phyloP scores from a whole-genome alignment of 1,140 invertebrate species.

The Triops cancriformis region DNA sequence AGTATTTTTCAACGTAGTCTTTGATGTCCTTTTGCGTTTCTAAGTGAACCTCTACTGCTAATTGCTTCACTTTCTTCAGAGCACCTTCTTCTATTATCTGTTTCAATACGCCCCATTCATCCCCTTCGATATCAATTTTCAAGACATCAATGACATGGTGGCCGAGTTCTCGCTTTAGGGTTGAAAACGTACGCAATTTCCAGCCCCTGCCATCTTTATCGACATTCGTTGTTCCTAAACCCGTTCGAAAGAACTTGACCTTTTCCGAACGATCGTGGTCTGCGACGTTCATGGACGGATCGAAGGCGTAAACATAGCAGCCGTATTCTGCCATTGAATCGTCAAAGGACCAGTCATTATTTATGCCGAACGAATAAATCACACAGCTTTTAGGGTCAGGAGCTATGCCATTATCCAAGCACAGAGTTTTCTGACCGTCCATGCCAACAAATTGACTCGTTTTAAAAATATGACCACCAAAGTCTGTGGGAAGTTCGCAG shows the following conservation, averaged over 20 bases:
- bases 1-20: neutral
- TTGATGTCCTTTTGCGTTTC: neutral
- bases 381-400: constrained; percentile 26
- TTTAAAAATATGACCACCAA: neutral
- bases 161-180: neutral
- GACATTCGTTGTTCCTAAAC: neutral
- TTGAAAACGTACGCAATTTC: constrained; percentile 4
- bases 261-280: neutral
- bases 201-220: neutral
- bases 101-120: neutral
- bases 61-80: constrained; percentile 23
- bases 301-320: constrained; percentile 34
- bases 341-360: constrained; percentile 35
- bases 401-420: constrained; percentile 27
- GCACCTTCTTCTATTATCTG: constrained; percentile 1
- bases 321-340: constrained; percentile 31
- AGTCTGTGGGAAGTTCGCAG: constrained; percentile 11
- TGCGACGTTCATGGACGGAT: constrained; percentile 30
- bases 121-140: constrained; percentile 20
- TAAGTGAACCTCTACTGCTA: constrained; percentile 21
- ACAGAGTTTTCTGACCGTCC: constrained; percentile 29
- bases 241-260: neutral
- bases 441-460: neutral
- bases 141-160: constrained; percentile 20
- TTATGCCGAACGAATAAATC: constrained; percentile 32